phyloP scores from a whole-genome alignment of 2,113 vertebrate genomes.

The Hemichromis elongatus region DNA sequence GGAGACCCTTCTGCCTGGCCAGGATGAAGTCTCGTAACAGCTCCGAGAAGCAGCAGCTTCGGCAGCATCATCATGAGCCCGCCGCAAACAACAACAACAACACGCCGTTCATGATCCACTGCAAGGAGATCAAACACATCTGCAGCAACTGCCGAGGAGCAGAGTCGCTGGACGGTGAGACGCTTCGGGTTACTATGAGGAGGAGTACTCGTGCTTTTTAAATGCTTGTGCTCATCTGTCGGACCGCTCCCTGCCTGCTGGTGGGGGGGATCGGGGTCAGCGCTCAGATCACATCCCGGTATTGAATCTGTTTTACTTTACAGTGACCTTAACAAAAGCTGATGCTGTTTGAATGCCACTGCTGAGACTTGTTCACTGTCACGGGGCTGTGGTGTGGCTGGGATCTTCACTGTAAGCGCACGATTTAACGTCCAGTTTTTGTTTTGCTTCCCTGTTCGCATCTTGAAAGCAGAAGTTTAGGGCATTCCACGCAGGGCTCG shows the following conservation, averaged over 20 bases:
- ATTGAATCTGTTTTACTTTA: not conserved
- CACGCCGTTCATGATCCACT: constrained; percentile 87
- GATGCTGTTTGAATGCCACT: not conserved
- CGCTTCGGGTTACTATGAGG: not conserved
- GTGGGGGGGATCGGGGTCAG: not conserved
- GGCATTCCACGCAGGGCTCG: not conserved
- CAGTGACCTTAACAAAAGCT: not conserved
- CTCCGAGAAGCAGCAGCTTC: constrained; percentile 36
- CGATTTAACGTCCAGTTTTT: not conserved
- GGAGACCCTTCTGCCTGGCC: constrained; percentile 77
- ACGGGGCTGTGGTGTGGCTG: not conserved
- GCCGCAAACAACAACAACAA: constrained; percentile 78
- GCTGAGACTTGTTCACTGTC: not conserved
- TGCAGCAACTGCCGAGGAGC: constrained; percentile 95
- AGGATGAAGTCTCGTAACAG: constrained; percentile 77
- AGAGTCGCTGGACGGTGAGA: constrained; percentile 84
- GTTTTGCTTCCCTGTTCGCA: not conserved
- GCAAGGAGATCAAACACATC: constrained; percentile 94
- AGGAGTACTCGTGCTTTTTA: not conserved
- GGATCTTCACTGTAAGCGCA: not conserved
- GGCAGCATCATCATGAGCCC: constrained; percentile 3
- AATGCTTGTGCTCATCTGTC: not conserved
- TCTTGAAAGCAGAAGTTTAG: not conserved
- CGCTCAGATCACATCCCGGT: not conserved
- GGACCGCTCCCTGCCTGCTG: constrained; percentile 23